phyloP scores from a whole-genome alignment of 2,113 vertebrate genomes.

The Phrynocephalus versicolor region DNA sequence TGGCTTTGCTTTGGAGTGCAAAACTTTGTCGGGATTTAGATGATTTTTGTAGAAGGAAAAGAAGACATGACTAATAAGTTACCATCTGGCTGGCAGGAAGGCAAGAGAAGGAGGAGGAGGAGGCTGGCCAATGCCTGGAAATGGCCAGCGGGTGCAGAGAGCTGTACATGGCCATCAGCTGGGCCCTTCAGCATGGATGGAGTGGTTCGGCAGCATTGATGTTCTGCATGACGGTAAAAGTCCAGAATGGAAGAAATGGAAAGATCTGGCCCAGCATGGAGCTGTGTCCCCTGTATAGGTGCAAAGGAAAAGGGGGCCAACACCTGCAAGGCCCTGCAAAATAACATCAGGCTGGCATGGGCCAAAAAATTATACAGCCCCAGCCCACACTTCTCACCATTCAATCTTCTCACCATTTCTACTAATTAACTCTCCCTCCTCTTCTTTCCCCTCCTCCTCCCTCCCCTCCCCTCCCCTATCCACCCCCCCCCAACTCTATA shows the following conservation, averaged over 20 bases:
- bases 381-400: no score
- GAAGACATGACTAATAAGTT: neutral
- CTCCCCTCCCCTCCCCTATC: no score
- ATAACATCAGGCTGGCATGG: no score
- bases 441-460: no score
- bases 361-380: no score
- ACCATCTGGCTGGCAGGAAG: conserved; percentile 26
- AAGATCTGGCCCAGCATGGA: neutral
- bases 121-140: neutral
- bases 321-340: neutral
- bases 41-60: neutral
- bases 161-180: neutral
- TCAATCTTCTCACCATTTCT: no score
- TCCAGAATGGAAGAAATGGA: neutral
- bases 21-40: conserved; percentile 23
- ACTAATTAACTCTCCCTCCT: no score
- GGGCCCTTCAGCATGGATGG: neutral
- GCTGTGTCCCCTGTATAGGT: neutral
- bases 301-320: neutral
- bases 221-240: neutral
- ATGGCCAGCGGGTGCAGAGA: neutral
- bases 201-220: neutral
- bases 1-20: conserved; percentile 38
- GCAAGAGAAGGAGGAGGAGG: conserved; percentile 20
- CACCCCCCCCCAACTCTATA: no score